A percentile compares a stretch with the other conserved stretches of the same genome.
These are phyloP conservation scores for Saimiri boliviensis DNA, from an alignment of 2,113 vertebrate genomes.

Conservation along the genomic window DNA sequence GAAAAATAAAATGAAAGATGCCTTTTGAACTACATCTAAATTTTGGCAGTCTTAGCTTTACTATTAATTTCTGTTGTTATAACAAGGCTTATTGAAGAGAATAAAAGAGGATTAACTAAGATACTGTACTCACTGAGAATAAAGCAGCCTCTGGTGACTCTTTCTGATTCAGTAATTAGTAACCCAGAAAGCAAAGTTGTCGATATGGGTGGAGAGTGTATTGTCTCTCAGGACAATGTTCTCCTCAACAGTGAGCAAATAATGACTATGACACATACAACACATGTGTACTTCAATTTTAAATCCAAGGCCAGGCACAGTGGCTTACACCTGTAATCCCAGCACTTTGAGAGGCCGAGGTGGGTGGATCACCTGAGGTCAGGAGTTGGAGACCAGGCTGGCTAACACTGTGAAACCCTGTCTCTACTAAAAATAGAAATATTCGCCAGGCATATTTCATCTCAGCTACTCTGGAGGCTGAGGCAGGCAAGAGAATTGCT, in stretches of 20 bases:
- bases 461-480: too few species aligned
- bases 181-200: neutral
- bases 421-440: too few species aligned
- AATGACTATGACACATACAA: neutral
- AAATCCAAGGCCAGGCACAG: neutral
- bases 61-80: neutral
- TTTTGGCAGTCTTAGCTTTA: neutral
- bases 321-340: too few species aligned
- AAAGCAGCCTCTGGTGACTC: neutral
- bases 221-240: neutral
- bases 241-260: neutral
- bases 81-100: neutral
- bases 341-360: too few species aligned
- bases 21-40: neutral
- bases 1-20: neutral
- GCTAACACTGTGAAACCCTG: too few species aligned
- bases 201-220: neutral
- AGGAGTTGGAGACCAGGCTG: too few species aligned
- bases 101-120: neutral
- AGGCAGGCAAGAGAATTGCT: too few species aligned
- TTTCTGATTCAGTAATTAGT: neutral
- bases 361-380: too few species aligned
- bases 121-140: neutral
- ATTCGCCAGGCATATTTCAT: too few species aligned
- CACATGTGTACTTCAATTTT: neutral